Conservation (phyloP, 2,797 vertebrate genomes). For the Caiman crocodilus region DNA sequence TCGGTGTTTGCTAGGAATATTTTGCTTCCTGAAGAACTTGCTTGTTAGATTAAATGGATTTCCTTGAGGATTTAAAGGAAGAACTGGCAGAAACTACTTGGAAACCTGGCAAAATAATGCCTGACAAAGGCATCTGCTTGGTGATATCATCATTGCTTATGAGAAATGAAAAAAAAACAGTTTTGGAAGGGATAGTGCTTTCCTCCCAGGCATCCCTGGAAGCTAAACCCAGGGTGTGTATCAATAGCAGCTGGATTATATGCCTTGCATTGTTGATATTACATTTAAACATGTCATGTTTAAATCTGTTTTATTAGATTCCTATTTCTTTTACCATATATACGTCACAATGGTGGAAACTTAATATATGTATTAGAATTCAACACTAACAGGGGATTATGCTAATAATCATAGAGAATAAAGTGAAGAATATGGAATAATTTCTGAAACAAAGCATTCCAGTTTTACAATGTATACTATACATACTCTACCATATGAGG, state of each 20-base stretch:
- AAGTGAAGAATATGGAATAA: background rate
- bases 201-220: slow-evolving; percentile 39
- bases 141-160: slow-evolving; percentile 48
- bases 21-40: background rate
- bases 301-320: slow-evolving; percentile 41
- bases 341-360: background rate
- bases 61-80: background rate
- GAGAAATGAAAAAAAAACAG: slow-evolving; percentile 23
- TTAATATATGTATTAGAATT: background rate
- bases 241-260: background rate
- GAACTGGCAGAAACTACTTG: slow-evolving; percentile 29
- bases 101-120: slow-evolving; percentile 31
- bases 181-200: slow-evolving; percentile 48
- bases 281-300: background rate
- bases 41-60: background rate
- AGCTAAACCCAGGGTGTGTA: slow-evolving; percentile 6
- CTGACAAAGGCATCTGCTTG: slow-evolving; percentile 50
- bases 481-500: background rate
- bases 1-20: background rate
- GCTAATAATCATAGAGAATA: slow-evolving; percentile 1
- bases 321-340: slow-evolving; percentile 8
- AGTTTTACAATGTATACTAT: background rate
- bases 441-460: background rate
- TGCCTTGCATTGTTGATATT: background rate
- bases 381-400: background rate